These are phyloP conservation scores for Cryptocephalus moraei DNA, from an alignment of 2,888 invertebrate genomes.

Conservation along the genomic window DNA sequence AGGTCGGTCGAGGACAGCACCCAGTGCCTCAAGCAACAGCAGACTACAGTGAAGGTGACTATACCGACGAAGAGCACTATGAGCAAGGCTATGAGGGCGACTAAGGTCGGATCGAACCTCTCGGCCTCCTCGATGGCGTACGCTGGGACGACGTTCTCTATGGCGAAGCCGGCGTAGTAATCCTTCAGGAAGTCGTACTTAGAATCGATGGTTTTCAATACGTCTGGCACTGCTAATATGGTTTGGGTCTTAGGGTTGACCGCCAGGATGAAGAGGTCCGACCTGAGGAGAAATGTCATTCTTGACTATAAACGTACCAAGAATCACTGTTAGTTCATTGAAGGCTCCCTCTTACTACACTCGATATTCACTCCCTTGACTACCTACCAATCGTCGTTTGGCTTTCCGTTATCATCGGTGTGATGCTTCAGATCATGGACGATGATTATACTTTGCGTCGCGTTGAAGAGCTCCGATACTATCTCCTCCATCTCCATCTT, in stretches of 20 bases:
- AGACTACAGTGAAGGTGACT: constrained; percentile 75
- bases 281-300: constrained; percentile 43
- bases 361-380: neutral
- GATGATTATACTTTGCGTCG: constrained; percentile 68
- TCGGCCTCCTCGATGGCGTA: constrained; percentile 57
- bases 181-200: constrained; percentile 79
- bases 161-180: constrained; percentile 63
- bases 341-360: neutral
- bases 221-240: constrained; percentile 67
- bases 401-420: constrained; percentile 50
- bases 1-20: constrained; percentile 73
- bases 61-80: constrained; percentile 80
- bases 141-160: constrained; percentile 64
- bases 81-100: constrained; percentile 73
- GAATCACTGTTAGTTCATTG: too few relatives aligned
- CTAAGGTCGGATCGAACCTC: constrained; percentile 76
- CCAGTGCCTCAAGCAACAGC: constrained; percentile 83
- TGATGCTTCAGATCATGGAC: constrained; percentile 70
- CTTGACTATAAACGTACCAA: too few relatives aligned
- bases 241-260: constrained; percentile 64
- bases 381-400: constrained; percentile 58
- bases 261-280: constrained; percentile 76
- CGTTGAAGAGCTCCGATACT: constrained; percentile 60
- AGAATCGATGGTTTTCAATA: constrained; percentile 70
- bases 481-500: constrained; percentile 61